These are phyloP conservation scores for Neoseiulus cucumeris DNA, from an alignment of 1,140 invertebrate species.

Conservation along the genomic window DNA sequence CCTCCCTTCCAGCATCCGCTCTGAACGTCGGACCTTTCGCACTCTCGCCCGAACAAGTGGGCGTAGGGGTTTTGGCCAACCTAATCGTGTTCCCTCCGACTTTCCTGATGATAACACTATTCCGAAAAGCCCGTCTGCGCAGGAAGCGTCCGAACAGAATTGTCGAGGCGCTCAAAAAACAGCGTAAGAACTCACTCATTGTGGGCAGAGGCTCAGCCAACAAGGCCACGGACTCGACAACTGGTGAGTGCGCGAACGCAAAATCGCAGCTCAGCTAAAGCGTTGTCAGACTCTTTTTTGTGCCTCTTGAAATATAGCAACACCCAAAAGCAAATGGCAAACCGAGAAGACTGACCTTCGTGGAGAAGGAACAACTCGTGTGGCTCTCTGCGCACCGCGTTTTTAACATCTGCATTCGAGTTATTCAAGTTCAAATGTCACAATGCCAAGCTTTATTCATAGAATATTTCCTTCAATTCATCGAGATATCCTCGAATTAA, in stretches of 20 bases:
- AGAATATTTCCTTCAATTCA: too few relatives aligned
- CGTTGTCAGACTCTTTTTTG: too few relatives aligned
- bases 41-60: constrained; percentile 29
- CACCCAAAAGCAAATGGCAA: too few relatives aligned
- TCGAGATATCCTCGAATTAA: too few relatives aligned
- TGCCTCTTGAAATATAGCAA: too few relatives aligned
- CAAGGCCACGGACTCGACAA: neutral
- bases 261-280: too few relatives aligned
- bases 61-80: constrained; percentile 27
- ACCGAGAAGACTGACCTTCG: too few relatives aligned
- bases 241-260: neutral
- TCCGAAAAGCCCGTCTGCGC: constrained; percentile 29
- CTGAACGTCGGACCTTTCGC: constrained; percentile 32
- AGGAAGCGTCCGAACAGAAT: constrained; percentile 27
- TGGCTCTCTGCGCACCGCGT: too few relatives aligned
- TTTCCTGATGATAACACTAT: constrained; percentile 32
- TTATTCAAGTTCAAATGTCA: too few relatives aligned
- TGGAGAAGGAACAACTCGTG: neutral
- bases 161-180: constrained; percentile 23
- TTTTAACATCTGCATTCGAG: too few relatives aligned
- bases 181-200: constrained; percentile 15
- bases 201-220: neutral
- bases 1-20: constrained; percentile 15
- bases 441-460: too few relatives aligned
- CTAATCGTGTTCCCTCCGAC: constrained; percentile 34